Evolutionary conservation across 1,140 invertebrate genomes (phyloP), one percentile per base, ranked within the genome.

Genomic region (Drosophila teissieri): DNA sequence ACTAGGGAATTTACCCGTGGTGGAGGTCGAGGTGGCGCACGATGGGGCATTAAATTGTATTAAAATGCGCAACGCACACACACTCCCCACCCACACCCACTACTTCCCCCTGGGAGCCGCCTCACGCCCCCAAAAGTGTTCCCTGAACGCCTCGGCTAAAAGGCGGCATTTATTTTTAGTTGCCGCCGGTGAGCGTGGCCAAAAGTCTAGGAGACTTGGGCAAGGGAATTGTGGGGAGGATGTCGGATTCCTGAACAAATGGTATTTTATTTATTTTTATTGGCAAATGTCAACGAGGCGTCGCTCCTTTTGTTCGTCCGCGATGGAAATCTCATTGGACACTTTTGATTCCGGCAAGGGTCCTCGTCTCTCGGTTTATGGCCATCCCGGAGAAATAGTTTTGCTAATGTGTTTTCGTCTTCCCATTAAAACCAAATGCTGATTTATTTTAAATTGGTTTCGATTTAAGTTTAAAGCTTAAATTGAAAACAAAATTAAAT

Each of bases 201-300:
- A 56, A 69, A 57, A 54, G 37, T 48, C 51, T 48, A 58, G 73
- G 46, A 48, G 39, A 39, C 52, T 48, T 40, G 48, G 22, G 19
- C 19, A 34, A 37, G 36, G 22, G 27, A 36, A 39, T 1, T 12
- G 60, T 15, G 64, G 52, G 56, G 48, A 17, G 42, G 31, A 51
- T 37, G 40, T 39, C 40, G 53, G 73, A 52, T 67, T 78, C 67
- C 76, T 83, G 62, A 57, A 63, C 79, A 80, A 89, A 89, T 77
- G 80, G 68, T 61, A 78, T 88, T 89, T 88, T 90, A 85, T 90
- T 90, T 90, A 79, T 79, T 90, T 90, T 85, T 85, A 90, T 90
- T 90, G 85, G 67, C 78, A 81, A 90, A 90, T 85, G 85, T 85
- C 85, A 90, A 90, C 78, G 80, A 90, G 82, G 65, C 82, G 65